Conservation (phyloP, 2,113 vertebrate species). For the Mobula hypostoma region DNA sequence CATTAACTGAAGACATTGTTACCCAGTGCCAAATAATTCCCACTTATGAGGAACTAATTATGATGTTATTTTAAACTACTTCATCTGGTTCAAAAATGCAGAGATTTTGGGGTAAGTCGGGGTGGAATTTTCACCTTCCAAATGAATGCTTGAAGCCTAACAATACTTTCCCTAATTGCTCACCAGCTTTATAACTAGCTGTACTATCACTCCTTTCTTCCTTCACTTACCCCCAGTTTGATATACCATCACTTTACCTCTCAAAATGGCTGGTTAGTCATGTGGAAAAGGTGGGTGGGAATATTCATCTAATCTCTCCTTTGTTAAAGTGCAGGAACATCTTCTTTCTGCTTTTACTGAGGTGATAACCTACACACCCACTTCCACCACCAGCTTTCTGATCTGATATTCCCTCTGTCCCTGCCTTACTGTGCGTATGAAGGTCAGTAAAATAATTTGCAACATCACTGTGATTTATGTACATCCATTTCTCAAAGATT, state of each 20-base stretch:
- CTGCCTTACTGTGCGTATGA: background rate
- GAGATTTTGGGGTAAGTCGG: background rate
- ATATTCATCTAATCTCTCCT: background rate
- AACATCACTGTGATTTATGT: background rate
- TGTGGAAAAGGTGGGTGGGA: background rate
- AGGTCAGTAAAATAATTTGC: background rate
- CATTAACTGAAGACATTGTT: background rate
- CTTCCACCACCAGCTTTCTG: background rate
- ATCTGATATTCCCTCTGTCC: no score
- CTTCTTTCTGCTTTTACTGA: background rate
- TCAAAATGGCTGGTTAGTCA: background rate
- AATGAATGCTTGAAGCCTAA: no score
- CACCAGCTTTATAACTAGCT: no score
- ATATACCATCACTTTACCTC: background rate
- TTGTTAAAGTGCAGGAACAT: background rate
- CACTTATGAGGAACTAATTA: background rate
- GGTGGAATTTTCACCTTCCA: background rate
- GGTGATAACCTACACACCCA: no score
- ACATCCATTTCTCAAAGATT: background rate
- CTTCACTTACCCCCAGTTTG: background rate
- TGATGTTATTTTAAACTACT: background rate
- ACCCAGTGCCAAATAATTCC: background rate
- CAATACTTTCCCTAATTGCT: no score
- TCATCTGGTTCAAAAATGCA: background rate
- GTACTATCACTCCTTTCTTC: background rate